Evolutionary conservation across 2,797 vertebrate genomes (phyloP).

Genomic region (Caiman crocodilus): DNA sequence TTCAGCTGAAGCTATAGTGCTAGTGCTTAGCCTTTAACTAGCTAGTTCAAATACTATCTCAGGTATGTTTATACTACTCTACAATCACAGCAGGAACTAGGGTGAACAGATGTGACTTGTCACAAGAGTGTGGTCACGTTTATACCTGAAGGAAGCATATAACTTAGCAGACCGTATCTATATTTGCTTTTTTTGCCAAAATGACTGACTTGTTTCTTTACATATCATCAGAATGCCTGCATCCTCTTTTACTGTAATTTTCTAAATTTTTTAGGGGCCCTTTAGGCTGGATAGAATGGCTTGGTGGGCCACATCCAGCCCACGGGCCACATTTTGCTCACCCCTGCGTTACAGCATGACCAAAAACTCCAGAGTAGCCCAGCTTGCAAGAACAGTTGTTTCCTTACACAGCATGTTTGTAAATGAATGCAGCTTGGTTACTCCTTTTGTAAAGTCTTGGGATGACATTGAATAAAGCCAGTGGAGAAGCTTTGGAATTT

Average conservation of each 20-base stretch:
- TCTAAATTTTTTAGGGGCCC: too few relatives aligned
- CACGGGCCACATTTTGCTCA: too few relatives aligned
- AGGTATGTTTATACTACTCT: neutral
- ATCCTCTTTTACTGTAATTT: too few relatives aligned
- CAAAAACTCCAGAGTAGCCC: constrained; percentile 25
- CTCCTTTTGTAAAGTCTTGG: constrained; percentile 38
- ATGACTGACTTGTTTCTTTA: neutral
- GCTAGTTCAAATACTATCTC: neutral
- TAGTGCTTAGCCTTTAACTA: neutral
- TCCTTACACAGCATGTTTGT: neutral
- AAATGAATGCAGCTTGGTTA: constrained; percentile 52
- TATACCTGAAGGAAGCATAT: neutral
- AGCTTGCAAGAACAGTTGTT: constrained; percentile 30
- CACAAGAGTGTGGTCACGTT: neutral
- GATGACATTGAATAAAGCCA: constrained; percentile 42
- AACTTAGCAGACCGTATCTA: neutral
- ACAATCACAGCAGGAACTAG: neutral
- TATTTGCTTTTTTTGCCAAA: neutral
- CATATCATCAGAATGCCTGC: neutral
- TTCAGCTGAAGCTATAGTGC: neutral
- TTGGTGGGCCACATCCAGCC: too few relatives aligned
- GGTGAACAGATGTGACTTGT: too few relatives aligned
- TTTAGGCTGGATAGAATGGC: too few relatives aligned
- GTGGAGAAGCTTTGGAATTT: constrained; percentile 54
- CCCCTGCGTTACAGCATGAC: neutral